phyloP scores from a whole-genome alignment of 2,113 vertebrate species.

The Petromus typicus region DNA sequence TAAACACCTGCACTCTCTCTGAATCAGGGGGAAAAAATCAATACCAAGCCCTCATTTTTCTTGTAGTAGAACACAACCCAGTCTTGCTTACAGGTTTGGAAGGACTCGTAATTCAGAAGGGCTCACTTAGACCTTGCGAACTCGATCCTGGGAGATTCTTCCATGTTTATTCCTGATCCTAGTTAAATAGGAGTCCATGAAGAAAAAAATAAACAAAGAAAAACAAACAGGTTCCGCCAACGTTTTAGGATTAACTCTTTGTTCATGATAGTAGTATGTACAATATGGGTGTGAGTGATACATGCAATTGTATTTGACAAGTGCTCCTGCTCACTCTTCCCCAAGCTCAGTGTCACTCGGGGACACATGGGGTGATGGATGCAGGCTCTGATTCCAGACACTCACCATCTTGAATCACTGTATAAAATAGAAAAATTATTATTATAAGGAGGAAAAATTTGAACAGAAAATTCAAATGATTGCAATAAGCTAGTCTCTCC shows the following conservation, averaged over 20 bases:
- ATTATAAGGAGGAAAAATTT: neutral
- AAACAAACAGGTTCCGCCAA: neutral
- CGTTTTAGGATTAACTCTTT: neutral
- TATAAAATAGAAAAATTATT: neutral
- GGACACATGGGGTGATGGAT: neutral
- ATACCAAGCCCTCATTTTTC: conserved; percentile 75
- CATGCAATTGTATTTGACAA: neutral
- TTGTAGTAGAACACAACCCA: conserved; percentile 55
- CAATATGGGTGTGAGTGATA: neutral
- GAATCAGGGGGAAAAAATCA: conserved; percentile 78
- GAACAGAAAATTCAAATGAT: neutral
- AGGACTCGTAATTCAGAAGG: conserved; percentile 10
- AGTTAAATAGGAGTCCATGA: neutral
- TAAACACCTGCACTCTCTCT: conserved; percentile 86
- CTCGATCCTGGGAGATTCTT: neutral
- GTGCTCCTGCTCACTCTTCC: neutral
- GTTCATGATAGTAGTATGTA: neutral
- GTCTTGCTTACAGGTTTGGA: conserved; percentile 71
- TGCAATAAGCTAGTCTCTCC: neutral
- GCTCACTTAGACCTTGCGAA: neutral
- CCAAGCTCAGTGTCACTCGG: neutral
- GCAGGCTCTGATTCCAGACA: neutral
- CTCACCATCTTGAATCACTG: neutral
- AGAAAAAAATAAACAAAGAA: neutral
- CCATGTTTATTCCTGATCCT: neutral